A percentile compares a stretch with the other conserved stretches of the same genome.
These are phyloP conservation scores for Hydriomena furcata DNA, from an alignment of 2,888 invertebrate genomes.

Conservation along the genomic window DNA sequence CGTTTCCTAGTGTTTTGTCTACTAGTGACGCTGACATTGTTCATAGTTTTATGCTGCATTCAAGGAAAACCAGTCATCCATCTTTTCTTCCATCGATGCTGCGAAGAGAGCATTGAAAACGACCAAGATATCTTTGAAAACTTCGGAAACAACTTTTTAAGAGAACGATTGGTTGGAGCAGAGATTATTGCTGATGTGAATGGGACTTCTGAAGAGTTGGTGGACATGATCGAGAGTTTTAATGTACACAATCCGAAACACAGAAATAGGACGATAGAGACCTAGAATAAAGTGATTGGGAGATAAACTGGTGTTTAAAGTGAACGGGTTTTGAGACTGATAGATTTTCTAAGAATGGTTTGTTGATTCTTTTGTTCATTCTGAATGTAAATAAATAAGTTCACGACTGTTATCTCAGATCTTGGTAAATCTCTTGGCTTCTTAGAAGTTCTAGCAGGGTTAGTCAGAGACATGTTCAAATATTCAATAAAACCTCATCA, in stretches of 20 bases:
- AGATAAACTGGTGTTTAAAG: no score
- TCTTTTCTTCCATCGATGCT: slow-evolving; percentile 65
- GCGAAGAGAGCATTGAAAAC: slow-evolving; percentile 67
- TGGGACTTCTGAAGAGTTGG: slow-evolving; percentile 38
- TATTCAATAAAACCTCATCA: no score
- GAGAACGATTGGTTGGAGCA: slow-evolving; percentile 59
- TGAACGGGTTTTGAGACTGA: neutral
- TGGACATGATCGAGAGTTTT: slow-evolving; percentile 34
- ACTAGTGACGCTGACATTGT: slow-evolving; percentile 60
- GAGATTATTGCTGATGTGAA: slow-evolving; percentile 47
- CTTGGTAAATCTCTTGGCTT: no score
- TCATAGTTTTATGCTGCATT: slow-evolving; percentile 63
- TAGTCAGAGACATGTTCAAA: no score
- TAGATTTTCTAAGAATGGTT: neutral
- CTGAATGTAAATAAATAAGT: no score
- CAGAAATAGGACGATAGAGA: slow-evolving; percentile 18
- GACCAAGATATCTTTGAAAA: slow-evolving; percentile 68
- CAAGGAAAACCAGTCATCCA: slow-evolving; percentile 64
- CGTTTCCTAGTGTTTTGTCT: slow-evolving; percentile 67
- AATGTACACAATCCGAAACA: slow-evolving; percentile 46
- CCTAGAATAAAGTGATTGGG: slow-evolving; percentile 4
- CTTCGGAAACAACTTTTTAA: slow-evolving; percentile 63
- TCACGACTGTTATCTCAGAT: no score
- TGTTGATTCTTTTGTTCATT: no score
- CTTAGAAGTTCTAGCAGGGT: no score